Conservation (phyloP, 2,888 invertebrate species). For the Polydrusus tereticollis region DNA sequence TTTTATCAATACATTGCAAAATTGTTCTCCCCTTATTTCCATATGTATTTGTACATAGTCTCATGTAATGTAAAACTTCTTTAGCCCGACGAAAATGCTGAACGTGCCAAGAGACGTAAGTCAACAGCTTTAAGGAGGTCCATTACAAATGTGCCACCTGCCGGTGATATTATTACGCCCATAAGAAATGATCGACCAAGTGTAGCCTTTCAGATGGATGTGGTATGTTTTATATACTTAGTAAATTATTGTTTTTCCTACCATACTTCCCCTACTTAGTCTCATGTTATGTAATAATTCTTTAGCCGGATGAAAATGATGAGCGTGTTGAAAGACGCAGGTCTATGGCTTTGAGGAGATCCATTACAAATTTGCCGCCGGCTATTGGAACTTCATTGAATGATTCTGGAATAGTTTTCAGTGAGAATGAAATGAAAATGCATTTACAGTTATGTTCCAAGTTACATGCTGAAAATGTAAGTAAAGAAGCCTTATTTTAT, state of each 20-base stretch:
- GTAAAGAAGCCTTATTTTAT: too few relatives aligned
- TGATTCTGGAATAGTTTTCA: slow-evolving; percentile 54
- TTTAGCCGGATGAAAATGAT: slow-evolving; percentile 51
- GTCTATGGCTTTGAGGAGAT: slow-evolving; percentile 50
- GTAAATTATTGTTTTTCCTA: too few relatives aligned
- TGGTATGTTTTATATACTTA: neutral
- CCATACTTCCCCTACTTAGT: neutral
- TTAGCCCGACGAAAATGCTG: too few relatives aligned
- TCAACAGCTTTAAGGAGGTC: too few relatives aligned
- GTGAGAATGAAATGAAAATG: slow-evolving; percentile 71
- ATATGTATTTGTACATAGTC: too few relatives aligned
- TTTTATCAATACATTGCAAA: too few relatives aligned
- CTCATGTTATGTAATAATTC: neutral
- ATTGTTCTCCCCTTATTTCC: too few relatives aligned
- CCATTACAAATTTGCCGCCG: slow-evolving; percentile 42
- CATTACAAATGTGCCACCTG: too few relatives aligned
- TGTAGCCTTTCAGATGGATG: slow-evolving; percentile 29
- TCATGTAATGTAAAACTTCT: too few relatives aligned
- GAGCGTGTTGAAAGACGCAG: slow-evolving; percentile 53
- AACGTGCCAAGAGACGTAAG: too few relatives aligned
- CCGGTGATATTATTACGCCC: too few relatives aligned
- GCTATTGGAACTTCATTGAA: slow-evolving; percentile 40
- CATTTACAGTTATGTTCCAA: slow-evolving; percentile 83
- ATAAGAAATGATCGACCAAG: neutral
- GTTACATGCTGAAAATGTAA: slow-evolving; percentile 84